Conservation (phyloP, 53 echinoderm and acorn worm genomes). For the Actinopyga echinites region DNA sequence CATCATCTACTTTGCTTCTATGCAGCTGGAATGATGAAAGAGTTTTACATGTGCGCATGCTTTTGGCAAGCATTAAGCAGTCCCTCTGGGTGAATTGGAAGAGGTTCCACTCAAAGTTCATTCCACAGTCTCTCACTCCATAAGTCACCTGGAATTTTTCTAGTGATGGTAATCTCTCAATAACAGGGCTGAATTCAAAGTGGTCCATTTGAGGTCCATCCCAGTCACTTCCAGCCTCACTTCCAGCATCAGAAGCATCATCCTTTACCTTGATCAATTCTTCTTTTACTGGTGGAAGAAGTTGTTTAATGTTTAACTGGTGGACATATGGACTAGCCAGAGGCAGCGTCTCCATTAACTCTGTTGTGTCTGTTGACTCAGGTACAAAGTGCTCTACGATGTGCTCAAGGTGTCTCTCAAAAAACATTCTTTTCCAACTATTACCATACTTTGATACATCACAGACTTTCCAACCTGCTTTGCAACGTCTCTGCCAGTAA, state of each 20-base stretch:
- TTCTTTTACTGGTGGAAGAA: constrained; percentile 96
- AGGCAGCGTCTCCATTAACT: constrained; percentile 68
- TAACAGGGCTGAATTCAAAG: constrained; percentile 90
- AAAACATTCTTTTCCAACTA: constrained; percentile 99
- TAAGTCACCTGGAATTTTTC: constrained; percentile 91
- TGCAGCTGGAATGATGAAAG: constrained; percentile 92
- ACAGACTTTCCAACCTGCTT: constrained; percentile 81
- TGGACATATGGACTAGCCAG: constrained; percentile 83
- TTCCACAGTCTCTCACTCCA: constrained; percentile 93
- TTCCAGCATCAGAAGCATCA: constrained; percentile 87
- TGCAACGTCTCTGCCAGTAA: constrained; percentile 96
- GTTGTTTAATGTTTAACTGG: constrained; percentile 82
- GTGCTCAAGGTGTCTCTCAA: constrained; percentile 92
- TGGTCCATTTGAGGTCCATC: constrained; percentile 89
- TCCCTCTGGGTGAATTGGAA: constrained; percentile 95
- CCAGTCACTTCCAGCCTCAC: constrained; percentile 83
- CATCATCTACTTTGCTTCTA: constrained; percentile 93
- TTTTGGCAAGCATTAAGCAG: constrained; percentile 89
- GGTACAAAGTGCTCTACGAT: constrained; percentile 96
- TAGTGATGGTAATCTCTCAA: constrained; percentile 81
- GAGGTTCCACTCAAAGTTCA: constrained; percentile 99
- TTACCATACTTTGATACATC: constrained; percentile 86
- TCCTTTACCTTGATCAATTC: constrained; percentile 77
- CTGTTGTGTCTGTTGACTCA: constrained; percentile 71
- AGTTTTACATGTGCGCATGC: constrained; percentile 74